Evolutionary conservation across 2,113 vertebrate species (phyloP), one percentile per base, ranked within the genome.

Genomic region (Lutjanus erythropterus): DNA sequence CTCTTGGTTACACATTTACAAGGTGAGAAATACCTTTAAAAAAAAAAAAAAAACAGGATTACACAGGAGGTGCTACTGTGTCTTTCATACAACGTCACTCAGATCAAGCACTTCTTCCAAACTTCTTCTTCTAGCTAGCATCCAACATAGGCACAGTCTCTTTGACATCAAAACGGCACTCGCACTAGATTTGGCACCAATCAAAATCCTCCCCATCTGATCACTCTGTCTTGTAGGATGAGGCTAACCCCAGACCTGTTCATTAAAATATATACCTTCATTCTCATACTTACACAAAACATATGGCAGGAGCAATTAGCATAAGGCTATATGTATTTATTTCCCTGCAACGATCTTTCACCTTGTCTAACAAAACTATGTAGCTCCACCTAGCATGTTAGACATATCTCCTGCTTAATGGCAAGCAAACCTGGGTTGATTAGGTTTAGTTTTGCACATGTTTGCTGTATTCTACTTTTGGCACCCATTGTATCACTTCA

Each of bases 81-180:
- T 83, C 58, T 55, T 69, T 47, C 31, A 47, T n/a, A 75, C 58
- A 21, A 35, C 39, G 21, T 58, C 33, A 19, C 11, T 58, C 52
- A 65, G 42, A 58, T 29, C 39, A 15, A 76, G 46, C 53, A 14
- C 41, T 33, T 53, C 39, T 47, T 71, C 14, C 19, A 41, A 65
- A 64, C 25, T 8, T 16, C 10, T 21, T 12, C 50, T 2, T 2
- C 47, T 41, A 69, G 49, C 65, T 78, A 47, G 42, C 61, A 72
- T 78, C 67, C 62, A 39, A 56, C 78, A 39, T 44, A 85, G 27
- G 81, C 85, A 87, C 64, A 65, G 53, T 78, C 77, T 76, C 62
- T 74, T 75, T 88, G 83, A 90, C 88, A 90, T 90, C 77, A 77
- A 72, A 75, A 89, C 78, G 68, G 75, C 86, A 67, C 42, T 82